Conservation (phyloP, 2,888 invertebrate species). For the Molorchus minor region DNA sequence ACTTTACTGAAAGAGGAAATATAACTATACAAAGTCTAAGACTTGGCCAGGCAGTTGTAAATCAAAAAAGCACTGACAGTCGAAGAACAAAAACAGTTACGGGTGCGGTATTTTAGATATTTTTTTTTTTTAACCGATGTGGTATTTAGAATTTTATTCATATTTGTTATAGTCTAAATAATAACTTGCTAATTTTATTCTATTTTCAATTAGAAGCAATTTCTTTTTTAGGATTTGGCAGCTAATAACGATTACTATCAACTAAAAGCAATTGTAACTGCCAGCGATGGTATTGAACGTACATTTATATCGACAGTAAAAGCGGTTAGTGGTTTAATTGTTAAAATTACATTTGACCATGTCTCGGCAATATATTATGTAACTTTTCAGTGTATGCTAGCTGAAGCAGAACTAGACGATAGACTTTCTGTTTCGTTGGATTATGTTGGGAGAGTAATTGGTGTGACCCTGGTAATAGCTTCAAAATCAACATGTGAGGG, state of each 20-base stretch:
- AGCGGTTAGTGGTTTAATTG: slow-evolving; percentile 67
- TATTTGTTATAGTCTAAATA: no score
- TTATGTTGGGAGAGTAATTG: slow-evolving; percentile 79
- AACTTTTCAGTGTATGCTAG: slow-evolving; percentile 71
- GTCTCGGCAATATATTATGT: background rate
- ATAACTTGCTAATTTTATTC: no score
- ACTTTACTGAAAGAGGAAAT: slow-evolving; percentile 74
- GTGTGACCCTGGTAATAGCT: slow-evolving; percentile 70
- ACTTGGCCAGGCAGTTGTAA: slow-evolving; percentile 70
- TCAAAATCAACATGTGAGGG: slow-evolving; percentile 63
- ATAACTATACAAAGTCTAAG: slow-evolving; percentile 76
- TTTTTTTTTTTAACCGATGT: no score
- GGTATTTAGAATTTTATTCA: no score
- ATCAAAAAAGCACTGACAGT: slow-evolving; percentile 70
- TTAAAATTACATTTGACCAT: background rate
- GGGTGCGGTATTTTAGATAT: slow-evolving; percentile 61
- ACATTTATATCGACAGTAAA: slow-evolving; percentile 81
- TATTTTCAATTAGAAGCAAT: no score
- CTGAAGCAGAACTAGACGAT: slow-evolving; percentile 81
- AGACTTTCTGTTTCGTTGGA: slow-evolving; percentile 82
- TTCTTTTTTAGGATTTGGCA: slow-evolving; percentile 71
- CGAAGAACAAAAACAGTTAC: slow-evolving; percentile 67
- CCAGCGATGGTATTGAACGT: slow-evolving; percentile 72
- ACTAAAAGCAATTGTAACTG: slow-evolving; percentile 73
- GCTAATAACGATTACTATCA: slow-evolving; percentile 78